These are phyloP conservation scores for Mus spicilegus DNA, from an alignment of 2,113 vertebrate genomes.

Conservation along the genomic window DNA sequence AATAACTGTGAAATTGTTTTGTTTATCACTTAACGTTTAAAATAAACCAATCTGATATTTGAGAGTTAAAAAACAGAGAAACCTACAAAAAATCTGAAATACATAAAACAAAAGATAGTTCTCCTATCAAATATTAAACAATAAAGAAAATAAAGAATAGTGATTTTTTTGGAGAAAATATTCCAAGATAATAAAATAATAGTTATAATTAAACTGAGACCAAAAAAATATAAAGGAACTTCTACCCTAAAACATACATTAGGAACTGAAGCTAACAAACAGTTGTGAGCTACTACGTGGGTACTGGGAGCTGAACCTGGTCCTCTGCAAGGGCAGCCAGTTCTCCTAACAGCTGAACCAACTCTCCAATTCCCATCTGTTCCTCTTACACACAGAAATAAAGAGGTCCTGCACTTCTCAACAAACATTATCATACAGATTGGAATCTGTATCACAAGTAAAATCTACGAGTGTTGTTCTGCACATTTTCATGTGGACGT, in stretches of 20 bases:
- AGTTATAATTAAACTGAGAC: neutral
- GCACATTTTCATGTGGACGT: neutral
- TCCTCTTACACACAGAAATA: neutral
- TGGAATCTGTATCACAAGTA: neutral
- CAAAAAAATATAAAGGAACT: neutral
- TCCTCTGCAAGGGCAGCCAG: neutral
- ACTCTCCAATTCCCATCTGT: neutral
- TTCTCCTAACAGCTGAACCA: neutral
- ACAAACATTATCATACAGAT: neutral
- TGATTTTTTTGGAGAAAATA: neutral
- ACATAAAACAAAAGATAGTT: neutral
- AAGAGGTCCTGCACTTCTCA: constrained; percentile 8
- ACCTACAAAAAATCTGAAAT: neutral
- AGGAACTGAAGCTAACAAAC: neutral
- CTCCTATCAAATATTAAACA: neutral
- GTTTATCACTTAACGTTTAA: constrained; percentile 10
- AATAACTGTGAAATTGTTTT: constrained; percentile 9
- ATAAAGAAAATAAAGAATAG: neutral
- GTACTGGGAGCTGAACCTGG: neutral
- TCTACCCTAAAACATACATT: constrained; percentile 34
- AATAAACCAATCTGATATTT: constrained; percentile 50
- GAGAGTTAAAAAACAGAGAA: neutral
- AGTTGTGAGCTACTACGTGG: neutral
- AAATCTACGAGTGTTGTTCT: neutral
- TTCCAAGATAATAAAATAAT: constrained; percentile 34